Conservation (phyloP, 1,140 invertebrate genomes). For the Heliconius melpomene region DNA sequence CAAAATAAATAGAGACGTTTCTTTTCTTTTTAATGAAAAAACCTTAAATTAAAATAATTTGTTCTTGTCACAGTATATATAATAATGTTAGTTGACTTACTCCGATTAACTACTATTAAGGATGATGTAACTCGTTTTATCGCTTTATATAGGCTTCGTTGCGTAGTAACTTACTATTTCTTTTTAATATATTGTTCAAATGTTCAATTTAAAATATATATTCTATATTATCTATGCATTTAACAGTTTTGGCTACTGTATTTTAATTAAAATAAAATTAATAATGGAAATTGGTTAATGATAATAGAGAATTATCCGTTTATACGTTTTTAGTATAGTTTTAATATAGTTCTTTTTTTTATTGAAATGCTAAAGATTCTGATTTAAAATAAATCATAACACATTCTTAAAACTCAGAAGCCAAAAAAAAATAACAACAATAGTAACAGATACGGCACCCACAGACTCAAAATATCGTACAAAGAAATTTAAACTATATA, state of each 20-base stretch:
- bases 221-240: too few relatives aligned
- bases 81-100: conserved; percentile 58
- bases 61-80: conserved; percentile 53
- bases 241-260: too few relatives aligned
- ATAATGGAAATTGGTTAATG: too few relatives aligned
- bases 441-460: conserved; percentile 5
- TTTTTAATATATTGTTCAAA: too few relatives aligned
- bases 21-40: conserved; percentile 26
- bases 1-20: conserved; percentile 48
- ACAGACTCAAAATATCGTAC: conserved; percentile 18
- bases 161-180: too few relatives aligned
- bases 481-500: conserved; percentile 28
- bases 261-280: too few relatives aligned
- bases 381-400: background rate
- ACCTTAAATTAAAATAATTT: conserved; percentile 47
- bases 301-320: too few relatives aligned
- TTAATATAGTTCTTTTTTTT: too few relatives aligned
- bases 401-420: background rate
- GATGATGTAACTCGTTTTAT: conserved; percentile 61
- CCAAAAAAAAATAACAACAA: background rate
- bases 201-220: too few relatives aligned
- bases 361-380: too few relatives aligned
- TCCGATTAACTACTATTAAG: conserved; percentile 57
- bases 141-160: conserved; percentile 15
- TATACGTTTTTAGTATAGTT: too few relatives aligned